These are phyloP conservation scores for Caranx ignobilis DNA, from an alignment of 2,113 vertebrate genomes.

Conservation along the genomic window DNA sequence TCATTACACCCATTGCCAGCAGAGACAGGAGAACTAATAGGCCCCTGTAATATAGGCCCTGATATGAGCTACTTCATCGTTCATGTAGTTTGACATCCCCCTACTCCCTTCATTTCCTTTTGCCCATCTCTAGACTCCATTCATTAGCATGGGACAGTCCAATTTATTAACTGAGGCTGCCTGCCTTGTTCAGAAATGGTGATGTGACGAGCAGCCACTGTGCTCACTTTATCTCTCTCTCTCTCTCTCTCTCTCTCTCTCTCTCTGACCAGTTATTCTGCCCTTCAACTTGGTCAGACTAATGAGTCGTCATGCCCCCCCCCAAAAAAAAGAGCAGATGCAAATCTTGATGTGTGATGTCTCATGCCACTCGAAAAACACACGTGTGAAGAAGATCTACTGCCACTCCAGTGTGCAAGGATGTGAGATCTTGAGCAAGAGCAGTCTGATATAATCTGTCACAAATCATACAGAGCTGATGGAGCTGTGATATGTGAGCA, in stretches of 20 bases:
- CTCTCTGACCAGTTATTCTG: conserved; percentile 45
- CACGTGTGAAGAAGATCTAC: conserved; percentile 2
- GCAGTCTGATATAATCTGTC: conserved; percentile 53
- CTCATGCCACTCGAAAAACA: not conserved
- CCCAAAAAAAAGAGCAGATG: conserved; percentile 17
- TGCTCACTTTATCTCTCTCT: not conserved
- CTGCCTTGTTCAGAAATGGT: conserved; percentile 49
- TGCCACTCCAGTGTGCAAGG: not conserved
- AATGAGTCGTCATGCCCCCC: conserved; percentile 20
- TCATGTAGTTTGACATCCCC: conserved; percentile 73
- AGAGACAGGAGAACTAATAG: conserved; percentile 75
- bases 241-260: not conserved
- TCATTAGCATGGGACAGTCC: conserved; percentile 78
- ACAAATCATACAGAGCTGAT: conserved; percentile 55
- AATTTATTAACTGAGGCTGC: conserved; percentile 74
- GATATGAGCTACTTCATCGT: conserved; percentile 75
- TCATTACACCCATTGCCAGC: conserved; percentile 71
- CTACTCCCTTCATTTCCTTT: conserved; percentile 71
- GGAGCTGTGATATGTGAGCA: conserved; percentile 71
- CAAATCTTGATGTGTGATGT: conserved; percentile 8
- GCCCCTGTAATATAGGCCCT: conserved; percentile 65
- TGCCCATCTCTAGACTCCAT: conserved; percentile 65
- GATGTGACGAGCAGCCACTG: conserved; percentile 37
- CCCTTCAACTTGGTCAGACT: conserved; percentile 38
- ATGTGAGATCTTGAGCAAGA: conserved; percentile 49